Evolutionary conservation across 2,888 invertebrate species (phyloP), one percentile per base, ranked within the genome.

Genomic region (Strigamia maritima): DNA sequence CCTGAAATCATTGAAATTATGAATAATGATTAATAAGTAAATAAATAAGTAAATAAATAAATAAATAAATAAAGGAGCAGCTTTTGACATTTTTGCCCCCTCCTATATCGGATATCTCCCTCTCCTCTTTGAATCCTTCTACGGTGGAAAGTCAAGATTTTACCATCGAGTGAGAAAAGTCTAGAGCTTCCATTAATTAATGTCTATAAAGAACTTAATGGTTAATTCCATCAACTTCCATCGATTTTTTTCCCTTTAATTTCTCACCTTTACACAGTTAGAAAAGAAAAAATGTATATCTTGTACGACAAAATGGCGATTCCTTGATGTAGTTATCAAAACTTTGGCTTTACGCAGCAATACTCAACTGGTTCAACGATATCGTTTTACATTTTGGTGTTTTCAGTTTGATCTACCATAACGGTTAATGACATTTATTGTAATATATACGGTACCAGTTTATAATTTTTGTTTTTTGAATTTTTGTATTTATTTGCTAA

Each of bases 81-180:
- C 49, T 49, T 49, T 49, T n/a, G 49, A 2, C 49, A 49, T n/a
- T n/a, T 49, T 49, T 49, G 14, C 3, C 49, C 49, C 49, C 49
- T n/a, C n/a, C n/a, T n/a, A n/a, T n/a, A n/a, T n/a, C n/a, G n/a
- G n/a, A n/a, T n/a, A n/a, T n/a, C n/a, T n/a, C n/a, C 12, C 2
- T 49, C 14, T 10, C 49, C 3, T 10, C 8, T 10, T n/a, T 40
- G 40, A 40, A 40, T 40, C 40, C 40, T 40, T 40, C 40, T 40
- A 40, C 14, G 40, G 40, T 40, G 40, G 40, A 40, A 49, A n/a
- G 12, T 49, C n/a, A 49, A 14, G n/a, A 49, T 49, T 49, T 49
- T 49, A 49, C 49, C 49, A 49, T 49, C 49, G 49, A 49, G 49
- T 49, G 49, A 49, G 49, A 49, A 49, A 49, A 49, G 49, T 49